phyloP scores from a whole-genome alignment of 2,113 vertebrate species.

The Megaleporinus macrocephalus region DNA sequence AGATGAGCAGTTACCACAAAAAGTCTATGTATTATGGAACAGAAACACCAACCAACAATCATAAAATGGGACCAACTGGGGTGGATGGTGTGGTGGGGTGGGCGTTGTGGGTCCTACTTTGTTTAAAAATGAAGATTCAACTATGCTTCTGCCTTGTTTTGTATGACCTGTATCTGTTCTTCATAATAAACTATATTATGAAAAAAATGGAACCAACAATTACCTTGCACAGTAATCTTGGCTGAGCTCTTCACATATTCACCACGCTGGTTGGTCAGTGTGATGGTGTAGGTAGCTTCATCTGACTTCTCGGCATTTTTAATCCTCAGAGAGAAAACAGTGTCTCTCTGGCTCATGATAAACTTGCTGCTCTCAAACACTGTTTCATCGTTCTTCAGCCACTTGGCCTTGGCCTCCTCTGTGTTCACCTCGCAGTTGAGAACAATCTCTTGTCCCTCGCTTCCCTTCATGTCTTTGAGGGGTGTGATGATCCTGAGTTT shows the following conservation, averaged over 20 bases:
- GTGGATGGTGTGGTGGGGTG: no score
- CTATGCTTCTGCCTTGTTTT: no score
- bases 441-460: constrained; percentile 89
- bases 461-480: constrained; percentile 88
- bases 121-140: no score
- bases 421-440: constrained; percentile 97
- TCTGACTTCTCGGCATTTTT: constrained; percentile 87
- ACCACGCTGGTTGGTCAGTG: constrained; percentile 89
- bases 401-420: constrained; percentile 96
- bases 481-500: constrained; percentile 93
- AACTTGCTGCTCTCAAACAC: constrained; percentile 96
- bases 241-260: constrained; percentile 89
- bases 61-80: no score
- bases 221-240: constrained; percentile 87
- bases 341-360: constrained; percentile 90
- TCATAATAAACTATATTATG: no score
- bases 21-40: neutral
- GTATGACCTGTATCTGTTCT: no score
- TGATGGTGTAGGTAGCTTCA: constrained; percentile 84
- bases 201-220: constrained; percentile 63
- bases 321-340: constrained; percentile 92
- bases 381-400: constrained; percentile 91
- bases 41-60: neutral
- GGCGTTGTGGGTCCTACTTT: no score
- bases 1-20: constrained; percentile 15